Conservation (phyloP, 2,888 invertebrate genomes). For the Apoda limacodes region DNA sequence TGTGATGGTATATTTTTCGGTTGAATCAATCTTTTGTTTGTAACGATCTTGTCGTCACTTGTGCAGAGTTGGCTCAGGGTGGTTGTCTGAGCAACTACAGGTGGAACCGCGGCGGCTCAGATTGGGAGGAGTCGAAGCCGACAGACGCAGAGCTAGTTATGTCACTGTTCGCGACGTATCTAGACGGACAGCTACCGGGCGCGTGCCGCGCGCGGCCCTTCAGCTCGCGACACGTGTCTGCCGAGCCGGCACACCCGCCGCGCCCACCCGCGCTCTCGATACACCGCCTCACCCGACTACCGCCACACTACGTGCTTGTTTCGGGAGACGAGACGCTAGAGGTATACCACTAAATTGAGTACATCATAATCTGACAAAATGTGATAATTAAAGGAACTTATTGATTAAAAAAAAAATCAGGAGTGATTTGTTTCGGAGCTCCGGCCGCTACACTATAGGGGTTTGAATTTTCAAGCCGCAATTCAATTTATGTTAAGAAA, state of each 20-base stretch:
- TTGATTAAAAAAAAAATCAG: too few relatives aligned
- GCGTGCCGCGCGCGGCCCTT: conserved; percentile 37
- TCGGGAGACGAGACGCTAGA: conserved; percentile 48
- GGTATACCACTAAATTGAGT: conserved; percentile 25
- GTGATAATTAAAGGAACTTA: too few relatives aligned
- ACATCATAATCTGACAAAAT: too few relatives aligned
- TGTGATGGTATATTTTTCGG: too few relatives aligned
- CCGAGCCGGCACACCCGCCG: conserved; percentile 55
- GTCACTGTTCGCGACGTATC: conserved; percentile 86
- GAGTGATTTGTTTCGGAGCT: too few relatives aligned
- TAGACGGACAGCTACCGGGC: conserved; percentile 82
- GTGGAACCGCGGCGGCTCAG: conserved; percentile 87
- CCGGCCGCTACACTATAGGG: too few relatives aligned
- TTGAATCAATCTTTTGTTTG: too few relatives aligned
- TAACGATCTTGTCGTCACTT: too few relatives aligned
- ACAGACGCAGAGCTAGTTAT: conserved; percentile 91
- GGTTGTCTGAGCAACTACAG: conserved; percentile 90
- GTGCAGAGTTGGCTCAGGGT: conserved; percentile 80
- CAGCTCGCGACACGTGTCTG: conserved; percentile 36
- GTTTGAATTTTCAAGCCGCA: too few relatives aligned
- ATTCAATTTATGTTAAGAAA: too few relatives aligned
- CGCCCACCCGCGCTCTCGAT: conserved; percentile 68
- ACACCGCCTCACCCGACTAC: conserved; percentile 63
- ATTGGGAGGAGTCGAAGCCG: conserved; percentile 86
- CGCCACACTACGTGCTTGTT: conserved; percentile 74